These are phyloP conservation scores for Lepidochrysops patricia DNA, from an alignment of 2,888 invertebrate species.

Conservation along the genomic window DNA sequence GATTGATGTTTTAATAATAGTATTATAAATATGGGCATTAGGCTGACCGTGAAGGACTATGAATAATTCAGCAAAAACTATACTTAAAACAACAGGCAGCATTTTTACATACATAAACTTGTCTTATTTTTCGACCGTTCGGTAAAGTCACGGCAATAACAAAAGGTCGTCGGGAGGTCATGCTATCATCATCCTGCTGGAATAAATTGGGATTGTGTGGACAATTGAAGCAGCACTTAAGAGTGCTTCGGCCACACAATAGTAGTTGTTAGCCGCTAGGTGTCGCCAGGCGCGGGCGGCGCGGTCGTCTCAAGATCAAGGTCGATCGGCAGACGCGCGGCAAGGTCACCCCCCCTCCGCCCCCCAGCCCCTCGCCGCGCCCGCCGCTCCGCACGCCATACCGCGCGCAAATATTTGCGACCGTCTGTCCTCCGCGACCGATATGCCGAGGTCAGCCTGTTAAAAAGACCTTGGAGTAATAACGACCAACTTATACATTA, in stretches of 20 bases:
- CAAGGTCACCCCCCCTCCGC: slow-evolving; percentile 53
- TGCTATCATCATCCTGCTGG: slow-evolving; percentile 1
- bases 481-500: slow-evolving; percentile 60
- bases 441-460: slow-evolving; percentile 71
- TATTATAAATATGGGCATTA: background rate
- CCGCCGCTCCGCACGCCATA: slow-evolving; percentile 35
- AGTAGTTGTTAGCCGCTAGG: slow-evolving; percentile 32
- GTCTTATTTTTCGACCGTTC: slow-evolving; percentile 6
- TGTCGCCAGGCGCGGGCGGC: slow-evolving; percentile 39
- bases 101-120: slow-evolving; percentile 13
- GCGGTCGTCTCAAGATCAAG: slow-evolving; percentile 75
- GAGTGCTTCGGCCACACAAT: slow-evolving; percentile 7
- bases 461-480: slow-evolving; percentile 67
- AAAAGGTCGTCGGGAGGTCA: slow-evolving; percentile 15
- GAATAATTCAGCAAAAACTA: background rate
- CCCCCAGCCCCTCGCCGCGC: slow-evolving; percentile 26
- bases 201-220: background rate
- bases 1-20: background rate
- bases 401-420: slow-evolving; percentile 70
- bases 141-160: background rate
- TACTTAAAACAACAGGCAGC: slow-evolving; percentile 16
- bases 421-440: slow-evolving; percentile 73
- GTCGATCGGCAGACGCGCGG: slow-evolving; percentile 64
- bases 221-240: background rate
- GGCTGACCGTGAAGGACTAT: background rate